phyloP scores from a whole-genome alignment of 2,113 vertebrate species.

The Dasyprocta punctata region DNA sequence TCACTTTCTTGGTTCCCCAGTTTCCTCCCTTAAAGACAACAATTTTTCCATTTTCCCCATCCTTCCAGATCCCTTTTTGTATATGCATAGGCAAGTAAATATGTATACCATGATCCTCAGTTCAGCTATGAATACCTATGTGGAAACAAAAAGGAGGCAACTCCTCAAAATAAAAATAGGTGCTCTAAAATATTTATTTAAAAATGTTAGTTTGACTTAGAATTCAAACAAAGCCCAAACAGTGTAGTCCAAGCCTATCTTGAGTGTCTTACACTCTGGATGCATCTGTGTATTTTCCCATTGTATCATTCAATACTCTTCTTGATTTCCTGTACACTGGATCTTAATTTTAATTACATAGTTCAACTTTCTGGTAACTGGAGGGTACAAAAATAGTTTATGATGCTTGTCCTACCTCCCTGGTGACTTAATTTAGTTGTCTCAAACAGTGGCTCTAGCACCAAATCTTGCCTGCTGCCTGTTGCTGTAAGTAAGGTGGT shows the following conservation, averaged over 20 bases:
- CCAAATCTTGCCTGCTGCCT: background rate
- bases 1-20: background rate
- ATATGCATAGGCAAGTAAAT: background rate
- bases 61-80: background rate
- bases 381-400: background rate
- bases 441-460: too few relatives aligned
- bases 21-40: background rate
- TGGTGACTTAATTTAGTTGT: background rate
- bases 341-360: background rate
- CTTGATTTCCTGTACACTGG: background rate
- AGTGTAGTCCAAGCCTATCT: background rate
- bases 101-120: background rate
- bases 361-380: background rate
- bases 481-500: background rate
- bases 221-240: background rate
- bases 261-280: background rate
- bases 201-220: background rate
- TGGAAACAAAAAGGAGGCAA: background rate
- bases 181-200: background rate
- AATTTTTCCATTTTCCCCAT: background rate
- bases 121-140: background rate
- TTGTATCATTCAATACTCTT: background rate
- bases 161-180: background rate
- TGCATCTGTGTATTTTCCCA: background rate
- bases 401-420: background rate